These are phyloP conservation scores for Urocynchramus pylzowi DNA, from an alignment of 2,113 vertebrate genomes.

Conservation along the genomic window DNA sequence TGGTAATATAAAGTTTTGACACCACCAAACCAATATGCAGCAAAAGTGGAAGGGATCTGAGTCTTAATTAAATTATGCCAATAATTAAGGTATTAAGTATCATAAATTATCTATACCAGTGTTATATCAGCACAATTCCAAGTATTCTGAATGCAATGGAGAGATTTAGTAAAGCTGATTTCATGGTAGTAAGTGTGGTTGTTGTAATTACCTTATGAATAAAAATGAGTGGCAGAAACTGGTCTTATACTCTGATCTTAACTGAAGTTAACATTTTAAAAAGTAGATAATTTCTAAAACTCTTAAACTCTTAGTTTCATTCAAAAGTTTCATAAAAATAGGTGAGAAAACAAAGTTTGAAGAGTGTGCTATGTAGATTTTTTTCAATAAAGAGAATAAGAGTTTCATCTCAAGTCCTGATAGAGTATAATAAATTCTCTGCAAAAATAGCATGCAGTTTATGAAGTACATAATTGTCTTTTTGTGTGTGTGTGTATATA, in stretches of 20 bases:
- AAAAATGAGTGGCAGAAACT: conserved; percentile 55
- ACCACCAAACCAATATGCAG: neutral
- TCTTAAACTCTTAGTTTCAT: neutral
- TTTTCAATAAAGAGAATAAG: neutral
- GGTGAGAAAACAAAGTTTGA: conserved; percentile 68
- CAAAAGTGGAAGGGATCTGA: neutral
- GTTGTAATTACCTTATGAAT: conserved; percentile 14
- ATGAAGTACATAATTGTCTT: neutral
- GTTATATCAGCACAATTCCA: neutral
- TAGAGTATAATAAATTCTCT: neutral
- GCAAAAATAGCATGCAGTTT: neutral
- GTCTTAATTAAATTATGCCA: neutral
- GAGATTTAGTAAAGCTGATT: neutral
- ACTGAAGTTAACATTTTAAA: neutral
- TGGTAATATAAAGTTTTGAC: neutral
- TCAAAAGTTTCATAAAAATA: neutral
- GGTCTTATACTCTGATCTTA: neutral
- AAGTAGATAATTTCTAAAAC: neutral
- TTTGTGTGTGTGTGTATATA: neutral
- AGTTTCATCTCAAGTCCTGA: neutral
- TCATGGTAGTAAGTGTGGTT: conserved; percentile 33
- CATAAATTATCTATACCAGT: neutral
- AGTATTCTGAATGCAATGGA: neutral
- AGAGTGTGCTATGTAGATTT: neutral
- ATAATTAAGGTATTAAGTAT: neutral